Evolutionary conservation across 1,140 invertebrate genomes (phyloP).

Genomic region (Daktulosphaira vitifoliae): DNA sequence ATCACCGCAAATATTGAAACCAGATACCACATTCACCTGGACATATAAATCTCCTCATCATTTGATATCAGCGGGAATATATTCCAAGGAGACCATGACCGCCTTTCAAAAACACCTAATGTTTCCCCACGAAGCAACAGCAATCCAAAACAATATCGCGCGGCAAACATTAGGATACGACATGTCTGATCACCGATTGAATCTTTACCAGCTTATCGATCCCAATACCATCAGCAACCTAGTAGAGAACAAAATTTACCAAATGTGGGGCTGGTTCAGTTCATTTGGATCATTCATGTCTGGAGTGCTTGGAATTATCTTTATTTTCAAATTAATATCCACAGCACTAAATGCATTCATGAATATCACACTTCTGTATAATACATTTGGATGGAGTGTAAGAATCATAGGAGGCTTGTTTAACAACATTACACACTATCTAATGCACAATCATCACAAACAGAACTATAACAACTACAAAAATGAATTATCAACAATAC

Average conservation of each 20-base stretch:
- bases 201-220: neutral
- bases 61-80: neutral
- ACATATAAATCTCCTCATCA: neutral
- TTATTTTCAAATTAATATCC: neutral
- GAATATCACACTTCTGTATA: neutral
- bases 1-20: neutral
- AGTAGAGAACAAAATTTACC: neutral
- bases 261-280: constrained; percentile 5
- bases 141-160: neutral
- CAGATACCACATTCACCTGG: neutral
- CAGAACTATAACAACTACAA: no score
- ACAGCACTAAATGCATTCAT: neutral
- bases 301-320: neutral
- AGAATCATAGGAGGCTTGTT: neutral
- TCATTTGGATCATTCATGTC: neutral
- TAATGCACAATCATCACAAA: neutral
- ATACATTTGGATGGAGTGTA: neutral
- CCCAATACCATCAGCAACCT: neutral
- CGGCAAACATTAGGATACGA: neutral
- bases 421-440: neutral
- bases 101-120: neutral
- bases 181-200: neutral
- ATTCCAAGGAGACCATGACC: neutral
- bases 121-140: neutral
- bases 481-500: no score